phyloP scores from a whole-genome alignment of 2,797 vertebrate genomes.

The Potorous gilbertii region DNA sequence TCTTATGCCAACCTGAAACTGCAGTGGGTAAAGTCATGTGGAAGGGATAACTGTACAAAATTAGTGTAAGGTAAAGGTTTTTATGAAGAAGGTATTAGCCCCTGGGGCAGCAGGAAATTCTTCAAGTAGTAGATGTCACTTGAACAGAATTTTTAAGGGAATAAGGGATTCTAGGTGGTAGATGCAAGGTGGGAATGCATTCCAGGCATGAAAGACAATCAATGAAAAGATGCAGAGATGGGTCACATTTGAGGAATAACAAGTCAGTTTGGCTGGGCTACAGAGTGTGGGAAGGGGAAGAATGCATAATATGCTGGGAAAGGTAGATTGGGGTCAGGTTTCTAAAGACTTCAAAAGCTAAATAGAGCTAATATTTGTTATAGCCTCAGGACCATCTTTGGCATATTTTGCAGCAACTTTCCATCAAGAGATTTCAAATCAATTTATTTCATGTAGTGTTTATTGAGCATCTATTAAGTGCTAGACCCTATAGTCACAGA shows the following conservation, averaged over 20 bases:
- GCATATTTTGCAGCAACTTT: neutral
- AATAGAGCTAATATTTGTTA: neutral
- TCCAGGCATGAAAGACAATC: neutral
- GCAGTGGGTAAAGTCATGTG: neutral
- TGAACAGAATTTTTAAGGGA: neutral
- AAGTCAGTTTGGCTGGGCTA: neutral
- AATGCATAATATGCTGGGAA: neutral
- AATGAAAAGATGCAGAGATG: neutral
- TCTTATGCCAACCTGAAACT: neutral
- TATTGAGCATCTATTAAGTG: neutral
- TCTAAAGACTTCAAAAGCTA: neutral
- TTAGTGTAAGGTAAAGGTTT: neutral
- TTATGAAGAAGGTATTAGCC: neutral
- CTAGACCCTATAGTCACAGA: neutral
- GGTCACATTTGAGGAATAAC: neutral
- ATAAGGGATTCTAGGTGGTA: neutral
- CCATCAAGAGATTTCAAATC: neutral
- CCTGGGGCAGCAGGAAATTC: neutral
- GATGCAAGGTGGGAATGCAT: neutral
- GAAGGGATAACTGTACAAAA: neutral
- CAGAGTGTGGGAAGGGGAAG: neutral
- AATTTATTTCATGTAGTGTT: neutral
- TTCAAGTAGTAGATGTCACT: neutral
- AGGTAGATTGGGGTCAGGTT: neutral
- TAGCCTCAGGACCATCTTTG: neutral